Conservation (phyloP, 2,797 vertebrate genomes). For the Varecia variegata region DNA sequence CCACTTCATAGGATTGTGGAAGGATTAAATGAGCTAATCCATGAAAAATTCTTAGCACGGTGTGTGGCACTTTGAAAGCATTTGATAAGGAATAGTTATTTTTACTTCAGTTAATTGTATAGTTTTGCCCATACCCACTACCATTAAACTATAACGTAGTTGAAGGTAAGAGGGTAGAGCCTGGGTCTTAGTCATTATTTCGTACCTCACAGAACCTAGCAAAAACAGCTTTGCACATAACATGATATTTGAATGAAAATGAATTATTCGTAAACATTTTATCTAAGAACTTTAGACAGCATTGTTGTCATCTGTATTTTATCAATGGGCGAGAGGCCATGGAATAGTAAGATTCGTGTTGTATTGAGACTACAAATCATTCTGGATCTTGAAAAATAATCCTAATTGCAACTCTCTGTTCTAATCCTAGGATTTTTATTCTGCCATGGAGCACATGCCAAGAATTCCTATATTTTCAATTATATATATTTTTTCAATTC, state of each 20-base stretch:
- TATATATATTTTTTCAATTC: not conserved
- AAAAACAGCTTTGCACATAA: not conserved
- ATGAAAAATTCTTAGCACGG: not conserved
- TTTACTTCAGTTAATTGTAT: conserved; percentile 1
- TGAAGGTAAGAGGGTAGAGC: not conserved
- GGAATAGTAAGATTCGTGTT: not conserved
- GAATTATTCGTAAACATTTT: not conserved
- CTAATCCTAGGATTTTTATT: conserved; percentile 21
- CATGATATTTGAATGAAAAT: not conserved
- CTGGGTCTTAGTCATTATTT: conserved; percentile 5
- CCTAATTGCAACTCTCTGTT: not conserved
- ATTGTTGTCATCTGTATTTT: not conserved
- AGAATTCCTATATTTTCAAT: not conserved
- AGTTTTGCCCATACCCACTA: not conserved
- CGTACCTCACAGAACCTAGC: not conserved
- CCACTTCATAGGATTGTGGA: not conserved
- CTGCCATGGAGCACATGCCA: not conserved
- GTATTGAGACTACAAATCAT: not conserved
- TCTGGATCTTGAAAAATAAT: not conserved
- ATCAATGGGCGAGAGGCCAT: not conserved
- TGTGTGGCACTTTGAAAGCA: not conserved
- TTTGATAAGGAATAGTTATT: not conserved
- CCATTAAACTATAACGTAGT: not conserved
- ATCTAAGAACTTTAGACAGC: not conserved
- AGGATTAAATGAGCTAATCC: not conserved